These are phyloP conservation scores for Smutsia gigantea DNA, from an alignment of 2,797 vertebrate genomes.

Conservation along the genomic window DNA sequence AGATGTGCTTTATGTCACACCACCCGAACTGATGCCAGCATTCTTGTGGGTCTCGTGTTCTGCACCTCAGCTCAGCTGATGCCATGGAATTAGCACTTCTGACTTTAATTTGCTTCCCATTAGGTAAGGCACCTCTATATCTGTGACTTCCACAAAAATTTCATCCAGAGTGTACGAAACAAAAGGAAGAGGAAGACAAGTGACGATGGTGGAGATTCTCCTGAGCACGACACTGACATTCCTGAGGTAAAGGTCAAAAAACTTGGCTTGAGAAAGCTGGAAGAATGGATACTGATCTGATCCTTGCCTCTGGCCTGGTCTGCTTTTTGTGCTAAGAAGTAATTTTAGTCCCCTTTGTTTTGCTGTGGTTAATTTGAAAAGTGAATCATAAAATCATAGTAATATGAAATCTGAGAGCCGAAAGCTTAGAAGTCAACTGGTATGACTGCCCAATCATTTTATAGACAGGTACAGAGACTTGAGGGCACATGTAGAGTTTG, in stretches of 20 bases:
- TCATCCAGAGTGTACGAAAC: slow-evolving; percentile 98
- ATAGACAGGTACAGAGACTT: not conserved
- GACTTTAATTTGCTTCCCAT: slow-evolving; percentile 65
- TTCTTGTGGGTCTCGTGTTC: not conserved
- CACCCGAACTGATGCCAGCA: not conserved
- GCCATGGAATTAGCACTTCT: slow-evolving; percentile 19
- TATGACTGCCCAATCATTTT: not conserved
- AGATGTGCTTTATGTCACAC: not conserved
- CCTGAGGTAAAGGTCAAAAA: slow-evolving; percentile 91
- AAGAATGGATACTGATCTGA: not conserved
- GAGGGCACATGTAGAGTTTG: not conserved
- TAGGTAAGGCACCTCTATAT: slow-evolving; percentile 98
- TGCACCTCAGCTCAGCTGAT: not conserved
- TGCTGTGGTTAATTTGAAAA: slow-evolving; percentile 23
- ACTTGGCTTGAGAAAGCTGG: not conserved
- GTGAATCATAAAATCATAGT: not conserved
- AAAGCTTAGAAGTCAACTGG: not conserved
- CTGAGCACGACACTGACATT: slow-evolving; percentile 96
- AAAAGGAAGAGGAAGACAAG: slow-evolving; percentile 99
- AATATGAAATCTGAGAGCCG: not conserved
- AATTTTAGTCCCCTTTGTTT: not conserved
- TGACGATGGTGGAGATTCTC: slow-evolving; percentile 98
- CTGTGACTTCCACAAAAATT: slow-evolving; percentile 99
- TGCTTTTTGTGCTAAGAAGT: not conserved
- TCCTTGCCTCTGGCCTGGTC: not conserved